Evolutionary conservation across 30 jellyfish, hydroid and myxozoan species (phyloP), one percentile per base, ranked within the genome.

Genomic region (Aurelia sp.): DNA sequence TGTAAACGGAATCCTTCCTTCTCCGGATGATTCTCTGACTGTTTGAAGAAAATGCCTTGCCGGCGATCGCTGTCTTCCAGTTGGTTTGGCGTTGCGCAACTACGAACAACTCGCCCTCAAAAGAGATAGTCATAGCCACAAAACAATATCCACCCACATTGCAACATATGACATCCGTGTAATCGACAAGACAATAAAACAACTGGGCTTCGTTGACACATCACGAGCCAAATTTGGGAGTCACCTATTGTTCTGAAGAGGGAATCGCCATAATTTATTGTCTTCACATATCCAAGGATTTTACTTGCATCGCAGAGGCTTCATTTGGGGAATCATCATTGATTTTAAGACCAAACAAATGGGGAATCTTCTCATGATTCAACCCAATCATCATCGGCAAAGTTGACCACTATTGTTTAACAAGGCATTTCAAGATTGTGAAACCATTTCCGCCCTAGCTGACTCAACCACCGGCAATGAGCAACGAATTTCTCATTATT

Each of bases 151-250:
- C 92, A 67, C 92, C 92, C 92, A 82, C 96, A 86, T 86, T 86
- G 89, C 96, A 86, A 75, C 89, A 86, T 86, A 86, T 86, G 87
- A 86, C 96, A 72, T 82, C 74, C 94, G 77, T 52, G 88, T 76
- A 48, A 73, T 65, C 82, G 96, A 59, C 60, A 66, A 86, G 41
- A 75, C 84, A 75, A 86, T 75, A 63, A 75, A 33, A 71, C 81
- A 47, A 74, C 76, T 57, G 75, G 66, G 92, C 88, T 79, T 86
- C 81, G 86, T 66, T 80, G 97, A 89, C 97, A 89, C 92, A 89
- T 89, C 97, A 89, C 84, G 89, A 33, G 77, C 97, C 97, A 89
- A 67, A 89, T 89, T 68, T 89, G 97, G 97, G 85, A 76, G 85
- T 70, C 65, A 58, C 86, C 92, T 85, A 73, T 85, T 74, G 87